phyloP scores from a whole-genome alignment of 2,888 invertebrate genomes.

The Oscheius sp. region DNA sequence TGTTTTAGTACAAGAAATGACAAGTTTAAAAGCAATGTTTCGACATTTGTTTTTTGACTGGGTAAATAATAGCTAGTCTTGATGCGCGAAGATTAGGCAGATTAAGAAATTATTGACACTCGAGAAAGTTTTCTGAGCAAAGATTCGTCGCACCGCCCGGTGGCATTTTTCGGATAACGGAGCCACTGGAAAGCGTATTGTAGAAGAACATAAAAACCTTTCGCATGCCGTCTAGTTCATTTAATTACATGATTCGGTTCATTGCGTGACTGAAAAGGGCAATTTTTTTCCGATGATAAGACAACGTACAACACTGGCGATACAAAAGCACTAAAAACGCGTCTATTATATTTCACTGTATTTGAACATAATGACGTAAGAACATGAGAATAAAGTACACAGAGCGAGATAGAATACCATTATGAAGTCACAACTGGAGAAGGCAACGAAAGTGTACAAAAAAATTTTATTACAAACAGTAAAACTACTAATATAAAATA shows the following conservation, averaged over 20 bases:
- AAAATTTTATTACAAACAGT: not conserved
- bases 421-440: not conserved
- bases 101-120: constrained; percentile 28
- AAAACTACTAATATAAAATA: not conserved
- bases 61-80: not conserved
- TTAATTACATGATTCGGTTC: too few relatives aligned
- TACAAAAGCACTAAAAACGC: not conserved
- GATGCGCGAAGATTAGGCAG: constrained; percentile 18
- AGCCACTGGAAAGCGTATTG: too few relatives aligned
- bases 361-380: too few relatives aligned
- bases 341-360: too few relatives aligned
- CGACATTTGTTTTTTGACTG: too few relatives aligned
- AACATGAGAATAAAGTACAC: too few relatives aligned
- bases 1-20: too few relatives aligned
- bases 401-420: too few relatives aligned
- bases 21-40: too few relatives aligned
- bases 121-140: constrained; percentile 6
- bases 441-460: not conserved
- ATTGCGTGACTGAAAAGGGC: too few relatives aligned
- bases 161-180: constrained; percentile 10
- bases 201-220: too few relatives aligned
- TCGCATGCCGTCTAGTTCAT: too few relatives aligned
- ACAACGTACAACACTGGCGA: not conserved
- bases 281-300: not conserved
- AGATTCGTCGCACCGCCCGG: constrained; percentile 30